A percentile compares a stretch with the other conserved stretches of the same genome.
These are phyloP conservation scores for Ictidomys tridecemlineatus DNA, from an alignment of 2,113 vertebrate species.

Conservation along the genomic window DNA sequence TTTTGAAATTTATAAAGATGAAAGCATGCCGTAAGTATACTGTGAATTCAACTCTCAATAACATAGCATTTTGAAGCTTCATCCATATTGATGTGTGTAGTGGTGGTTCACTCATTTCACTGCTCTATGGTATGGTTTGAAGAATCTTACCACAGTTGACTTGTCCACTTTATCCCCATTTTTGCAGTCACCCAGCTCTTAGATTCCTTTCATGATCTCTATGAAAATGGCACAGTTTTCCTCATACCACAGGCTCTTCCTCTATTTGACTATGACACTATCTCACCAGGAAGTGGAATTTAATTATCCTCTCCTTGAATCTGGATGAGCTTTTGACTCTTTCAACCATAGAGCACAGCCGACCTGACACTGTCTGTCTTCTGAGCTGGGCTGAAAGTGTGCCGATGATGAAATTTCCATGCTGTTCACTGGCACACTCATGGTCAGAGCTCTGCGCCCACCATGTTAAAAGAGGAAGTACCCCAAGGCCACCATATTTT, in stretches of 20 bases:
- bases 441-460: background rate
- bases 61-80: background rate
- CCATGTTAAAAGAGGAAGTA: background rate
- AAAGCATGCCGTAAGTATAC: background rate
- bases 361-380: background rate
- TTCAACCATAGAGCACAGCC: background rate
- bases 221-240: background rate
- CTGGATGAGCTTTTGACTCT: background rate
- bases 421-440: background rate
- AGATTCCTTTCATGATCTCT: background rate
- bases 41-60: background rate
- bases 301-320: background rate
- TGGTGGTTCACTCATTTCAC: background rate
- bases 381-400: background rate
- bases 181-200: background rate
- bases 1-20: background rate
- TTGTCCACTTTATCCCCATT: background rate
- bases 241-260: background rate
- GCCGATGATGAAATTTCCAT: background rate
- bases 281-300: background rate
- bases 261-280: background rate
- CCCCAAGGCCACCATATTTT: background rate
- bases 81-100: background rate
- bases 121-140: background rate
- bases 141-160: background rate